These are phyloP conservation scores for Epirrhoe alternata DNA, from an alignment of 2,888 invertebrate species.

Conservation along the genomic window DNA sequence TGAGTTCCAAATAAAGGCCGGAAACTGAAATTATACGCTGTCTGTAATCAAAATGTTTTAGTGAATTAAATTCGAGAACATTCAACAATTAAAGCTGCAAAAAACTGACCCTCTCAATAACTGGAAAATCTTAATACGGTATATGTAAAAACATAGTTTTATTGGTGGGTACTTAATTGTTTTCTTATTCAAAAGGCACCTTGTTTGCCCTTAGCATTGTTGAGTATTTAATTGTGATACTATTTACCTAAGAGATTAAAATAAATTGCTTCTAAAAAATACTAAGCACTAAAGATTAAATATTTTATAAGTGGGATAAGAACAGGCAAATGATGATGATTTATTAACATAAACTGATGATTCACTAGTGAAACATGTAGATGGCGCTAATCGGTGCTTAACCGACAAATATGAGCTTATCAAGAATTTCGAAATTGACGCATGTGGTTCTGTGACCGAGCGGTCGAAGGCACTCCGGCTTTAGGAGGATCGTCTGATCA, in stretches of 20 bases:
- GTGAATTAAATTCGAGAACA: conserved; percentile 17
- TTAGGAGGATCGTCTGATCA: no score
- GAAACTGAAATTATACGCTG: conserved; percentile 54
- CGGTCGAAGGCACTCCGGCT: no score
- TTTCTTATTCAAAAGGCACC: conserved; percentile 21
- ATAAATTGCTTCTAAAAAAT: no score
- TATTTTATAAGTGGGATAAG: no score
- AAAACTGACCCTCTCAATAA: conserved; percentile 2
- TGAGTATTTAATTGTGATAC: not conserved
- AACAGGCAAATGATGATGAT: no score
- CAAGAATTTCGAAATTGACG: no score
- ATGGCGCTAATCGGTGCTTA: no score
- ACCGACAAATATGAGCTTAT: no score
- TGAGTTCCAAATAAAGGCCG: conserved; percentile 65
- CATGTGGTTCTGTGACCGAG: no score
- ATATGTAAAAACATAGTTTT: not conserved
- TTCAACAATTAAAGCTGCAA: conserved; percentile 14
- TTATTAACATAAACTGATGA: no score
- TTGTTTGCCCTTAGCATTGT: conserved; percentile 15
- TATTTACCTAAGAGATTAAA: not conserved
- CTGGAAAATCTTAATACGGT: conserved; percentile 1
- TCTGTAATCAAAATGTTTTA: conserved; percentile 15
- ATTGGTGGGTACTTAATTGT: not conserved
- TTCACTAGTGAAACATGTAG: no score
- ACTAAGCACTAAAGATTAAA: no score